These are phyloP conservation scores for Drosophila subpulchrella DNA, from an alignment of 1,140 invertebrate species.

Conservation along the genomic window DNA sequence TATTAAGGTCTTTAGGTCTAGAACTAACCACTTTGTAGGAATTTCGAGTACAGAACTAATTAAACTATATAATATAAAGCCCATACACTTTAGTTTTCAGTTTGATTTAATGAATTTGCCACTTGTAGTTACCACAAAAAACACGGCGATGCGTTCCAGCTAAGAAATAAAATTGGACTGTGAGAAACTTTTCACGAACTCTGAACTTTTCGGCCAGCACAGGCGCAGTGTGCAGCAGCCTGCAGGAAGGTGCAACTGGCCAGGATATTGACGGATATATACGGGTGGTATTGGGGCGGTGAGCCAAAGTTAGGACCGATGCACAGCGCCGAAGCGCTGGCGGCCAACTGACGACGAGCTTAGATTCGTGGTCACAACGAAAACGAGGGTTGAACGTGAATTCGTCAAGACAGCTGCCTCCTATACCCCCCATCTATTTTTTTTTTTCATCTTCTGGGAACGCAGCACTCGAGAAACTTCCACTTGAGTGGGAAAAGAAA, in stretches of 20 bases:
- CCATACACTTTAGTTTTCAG: background rate
- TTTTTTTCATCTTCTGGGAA: conserved; percentile 37
- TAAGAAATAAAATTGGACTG: background rate
- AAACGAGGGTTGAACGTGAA: conserved; percentile 46
- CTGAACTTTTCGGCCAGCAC: conserved; percentile 1
- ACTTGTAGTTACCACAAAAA: background rate
- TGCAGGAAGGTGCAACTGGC: conserved; percentile 4
- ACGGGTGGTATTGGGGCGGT: background rate
- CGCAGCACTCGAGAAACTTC: conserved; percentile 63
- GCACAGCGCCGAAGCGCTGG: conserved; percentile 62
- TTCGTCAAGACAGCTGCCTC: conserved; percentile 31
- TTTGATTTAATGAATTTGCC: background rate
- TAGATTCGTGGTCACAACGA: conserved; percentile 23
- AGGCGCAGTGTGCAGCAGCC: conserved; percentile 11
- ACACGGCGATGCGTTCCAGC: background rate
- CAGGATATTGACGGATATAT: background rate
- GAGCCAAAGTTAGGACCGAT: conserved; percentile 31
- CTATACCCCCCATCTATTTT: conserved; percentile 22
- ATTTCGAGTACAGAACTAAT: background rate
- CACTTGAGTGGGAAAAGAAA: conserved; percentile 48
- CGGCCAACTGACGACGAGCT: conserved; percentile 48
- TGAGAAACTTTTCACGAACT: background rate
- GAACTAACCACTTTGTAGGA: background rate
- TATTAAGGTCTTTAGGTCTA: background rate
- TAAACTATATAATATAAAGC: too few relatives aligned